Evolutionary conservation across 2,797 vertebrate species (phyloP), one percentile per base, ranked within the genome.

Genomic region (Scomberomorus guttatus): DNA sequence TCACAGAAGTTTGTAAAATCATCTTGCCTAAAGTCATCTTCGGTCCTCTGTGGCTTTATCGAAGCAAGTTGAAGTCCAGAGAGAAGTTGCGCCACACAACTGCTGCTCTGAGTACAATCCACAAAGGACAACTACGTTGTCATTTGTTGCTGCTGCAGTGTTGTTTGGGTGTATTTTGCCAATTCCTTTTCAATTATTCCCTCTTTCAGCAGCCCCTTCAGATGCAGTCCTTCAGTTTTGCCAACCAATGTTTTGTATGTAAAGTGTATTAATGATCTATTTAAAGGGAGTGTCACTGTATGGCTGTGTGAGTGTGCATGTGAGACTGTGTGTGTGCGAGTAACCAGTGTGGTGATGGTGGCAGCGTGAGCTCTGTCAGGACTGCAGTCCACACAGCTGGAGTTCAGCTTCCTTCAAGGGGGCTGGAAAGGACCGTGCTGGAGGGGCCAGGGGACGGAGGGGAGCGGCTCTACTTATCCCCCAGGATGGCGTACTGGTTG

Each of bases 401-500:
- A 95, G 94, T 94, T 96, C 95, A 96, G 95, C 96, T 95, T 96
- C 94, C 95, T 96, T 95, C 92, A 85, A 93, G 22, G 94, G 90
- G 95, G 95, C 95, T 77, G 86, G 90, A 92, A 92, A 84, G 87
- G 91, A 94, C 95, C 95, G 91, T 88, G 96, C 95, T 94, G 90
- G 90, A 91, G 89, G 93, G 96, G 96, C 84, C 57, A 93, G 93
- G 94, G 94, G 95, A 91, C 87, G 93, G 91, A 86, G 95, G 93
- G 92, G 81, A 85, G 86, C 89, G 32, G 60, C 59, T 92, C 94
- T 98, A 98, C 94, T 99, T 98, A 92, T 98, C 96, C 94, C 96
- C 97, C 90, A 99, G 96, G 94, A 98, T 97, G 94, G 98, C 97
- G 79, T 97, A 99, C 95, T 99, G 98, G 97, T 99, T 99, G 95